These are phyloP conservation scores for Corvus cornix DNA, from an alignment of 2,113 vertebrate genomes.

Conservation along the genomic window DNA sequence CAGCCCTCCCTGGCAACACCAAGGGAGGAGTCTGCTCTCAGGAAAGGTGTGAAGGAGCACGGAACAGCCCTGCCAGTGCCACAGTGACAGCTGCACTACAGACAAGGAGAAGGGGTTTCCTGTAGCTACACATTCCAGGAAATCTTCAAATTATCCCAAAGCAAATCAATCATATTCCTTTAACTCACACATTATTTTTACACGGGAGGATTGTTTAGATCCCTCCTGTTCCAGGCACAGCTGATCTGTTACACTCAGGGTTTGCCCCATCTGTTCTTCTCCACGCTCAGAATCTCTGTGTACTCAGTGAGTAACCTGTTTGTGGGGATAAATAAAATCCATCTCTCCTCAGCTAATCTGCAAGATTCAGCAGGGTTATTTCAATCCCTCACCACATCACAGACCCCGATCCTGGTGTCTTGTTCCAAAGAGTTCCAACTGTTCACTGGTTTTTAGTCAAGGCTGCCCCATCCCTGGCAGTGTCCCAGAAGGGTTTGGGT, in stretches of 20 bases:
- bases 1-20: background rate
- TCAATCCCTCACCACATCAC: background rate
- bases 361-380: background rate
- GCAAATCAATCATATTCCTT: background rate
- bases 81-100: background rate
- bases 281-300: background rate
- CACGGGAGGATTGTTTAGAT: background rate
- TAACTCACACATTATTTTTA: background rate
- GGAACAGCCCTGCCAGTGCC: background rate
- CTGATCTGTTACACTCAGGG: background rate
- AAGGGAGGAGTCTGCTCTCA: background rate
- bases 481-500: background rate
- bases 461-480: background rate
- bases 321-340: background rate
- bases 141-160: background rate
- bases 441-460: background rate
- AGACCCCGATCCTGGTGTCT: rapidly evolving
- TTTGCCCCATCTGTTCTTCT: background rate
- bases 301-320: background rate
- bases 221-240: background rate
- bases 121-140: background rate
- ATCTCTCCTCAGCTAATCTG: background rate
- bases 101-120: background rate
- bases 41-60: background rate
- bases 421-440: background rate